A percentile compares a stretch with the other conserved stretches of the same genome.
phyloP scores from a whole-genome alignment of 2,888 invertebrate genomes.

The Tridacna gigas region DNA sequence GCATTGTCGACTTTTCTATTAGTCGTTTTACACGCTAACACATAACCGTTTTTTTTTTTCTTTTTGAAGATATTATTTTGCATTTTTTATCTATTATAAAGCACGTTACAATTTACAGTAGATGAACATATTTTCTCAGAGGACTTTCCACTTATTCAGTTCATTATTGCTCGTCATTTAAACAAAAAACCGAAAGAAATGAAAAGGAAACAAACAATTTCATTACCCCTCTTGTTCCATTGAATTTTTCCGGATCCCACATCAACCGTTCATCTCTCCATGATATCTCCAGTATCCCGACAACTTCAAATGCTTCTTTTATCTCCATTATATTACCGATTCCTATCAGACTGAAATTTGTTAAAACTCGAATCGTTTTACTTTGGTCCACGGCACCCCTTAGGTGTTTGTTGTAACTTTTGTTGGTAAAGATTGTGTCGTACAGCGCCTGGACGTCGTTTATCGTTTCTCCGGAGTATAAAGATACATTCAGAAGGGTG shows the following conservation, averaged over 20 bases:
- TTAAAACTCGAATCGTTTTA: neutral
- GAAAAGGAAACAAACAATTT: neutral
- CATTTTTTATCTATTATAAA: neutral
- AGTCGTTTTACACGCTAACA: too few species aligned
- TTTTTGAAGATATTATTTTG: too few species aligned
- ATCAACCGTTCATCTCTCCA: slow-evolving; percentile 50
- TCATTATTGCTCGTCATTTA: too few species aligned
- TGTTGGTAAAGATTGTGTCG: neutral
- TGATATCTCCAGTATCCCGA: slow-evolving; percentile 19
- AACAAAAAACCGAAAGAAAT: too few species aligned
- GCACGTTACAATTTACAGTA: neutral
- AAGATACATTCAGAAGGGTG: neutral
- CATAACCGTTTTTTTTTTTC: too few species aligned
- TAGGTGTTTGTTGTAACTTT: slow-evolving; percentile 8
- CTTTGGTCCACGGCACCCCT: slow-evolving; percentile 12
- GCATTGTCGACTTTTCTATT: too few species aligned
- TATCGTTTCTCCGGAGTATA: neutral
- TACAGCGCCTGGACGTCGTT: neutral
- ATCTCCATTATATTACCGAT: slow-evolving; percentile 12
- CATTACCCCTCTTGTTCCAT: slow-evolving; percentile 29
- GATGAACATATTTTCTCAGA: neutral
- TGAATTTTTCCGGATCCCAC: slow-evolving; percentile 25
- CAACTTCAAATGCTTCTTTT: slow-evolving; percentile 35
- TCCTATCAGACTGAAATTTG: slow-evolving; percentile 12
- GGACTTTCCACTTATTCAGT: neutral